phyloP scores from a whole-genome alignment of 2,888 invertebrate species.

The Pachymerium ferrugineum region DNA sequence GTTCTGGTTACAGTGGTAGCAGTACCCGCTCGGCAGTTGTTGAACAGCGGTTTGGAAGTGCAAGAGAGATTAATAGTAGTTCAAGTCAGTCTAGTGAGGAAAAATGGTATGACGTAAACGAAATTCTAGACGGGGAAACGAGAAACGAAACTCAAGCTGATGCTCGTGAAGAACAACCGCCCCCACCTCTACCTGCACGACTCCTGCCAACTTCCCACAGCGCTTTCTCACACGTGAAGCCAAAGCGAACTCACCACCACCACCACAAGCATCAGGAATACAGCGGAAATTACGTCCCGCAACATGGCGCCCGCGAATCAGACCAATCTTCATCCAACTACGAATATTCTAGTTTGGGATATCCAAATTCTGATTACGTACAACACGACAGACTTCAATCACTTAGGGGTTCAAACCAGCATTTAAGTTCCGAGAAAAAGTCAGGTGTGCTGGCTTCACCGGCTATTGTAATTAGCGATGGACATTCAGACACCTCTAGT shows the following conservation, averaged over 20 bases:
- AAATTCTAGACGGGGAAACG: conserved; percentile 41
- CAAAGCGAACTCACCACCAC: conserved; percentile 1
- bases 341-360: conserved; percentile 28
- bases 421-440: neutral
- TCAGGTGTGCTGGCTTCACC: conserved; percentile 32
- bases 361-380: conserved; percentile 24
- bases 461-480: conserved; percentile 36
- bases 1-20: conserved; percentile 78
- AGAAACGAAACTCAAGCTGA: conserved; percentile 34
- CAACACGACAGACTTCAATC: conserved; percentile 28
- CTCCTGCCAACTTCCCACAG: conserved; percentile 41
- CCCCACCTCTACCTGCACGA: conserved; percentile 55
- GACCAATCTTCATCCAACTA: conserved; percentile 27
- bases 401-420: conserved; percentile 6
- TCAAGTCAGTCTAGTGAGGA: conserved; percentile 56
- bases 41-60: conserved; percentile 31
- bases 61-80: conserved; percentile 24
- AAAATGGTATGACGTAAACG: conserved; percentile 56
- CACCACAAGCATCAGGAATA: neutral
- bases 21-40: conserved; percentile 42
- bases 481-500: conserved; percentile 44
- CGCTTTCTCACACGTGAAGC: conserved; percentile 31
- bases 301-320: neutral
- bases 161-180: conserved; percentile 41
- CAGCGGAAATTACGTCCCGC: neutral